These are phyloP conservation scores for Psammodynastes pulverulentus DNA, from an alignment of 2,113 vertebrate genomes.

Conservation along the genomic window DNA sequence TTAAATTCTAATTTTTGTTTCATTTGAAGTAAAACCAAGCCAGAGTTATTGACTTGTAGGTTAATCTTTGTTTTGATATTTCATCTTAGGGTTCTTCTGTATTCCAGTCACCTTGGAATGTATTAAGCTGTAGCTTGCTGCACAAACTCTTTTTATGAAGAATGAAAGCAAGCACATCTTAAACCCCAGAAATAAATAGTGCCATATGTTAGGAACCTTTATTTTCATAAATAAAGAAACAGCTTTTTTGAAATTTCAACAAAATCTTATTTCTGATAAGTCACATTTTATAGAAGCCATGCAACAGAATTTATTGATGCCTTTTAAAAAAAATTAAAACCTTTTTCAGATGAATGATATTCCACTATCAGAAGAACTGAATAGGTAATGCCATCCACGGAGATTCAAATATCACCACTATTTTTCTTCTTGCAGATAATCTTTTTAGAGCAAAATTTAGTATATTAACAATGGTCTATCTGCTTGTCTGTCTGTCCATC, in stretches of 20 bases:
- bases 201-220: neutral
- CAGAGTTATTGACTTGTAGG: neutral
- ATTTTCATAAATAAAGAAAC: neutral
- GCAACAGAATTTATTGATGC: neutral
- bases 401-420: neutral
- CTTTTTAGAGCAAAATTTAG: neutral
- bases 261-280: neutral
- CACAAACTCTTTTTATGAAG: neutral
- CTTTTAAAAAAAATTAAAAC: neutral
- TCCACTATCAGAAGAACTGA: neutral
- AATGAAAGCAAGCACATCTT: neutral
- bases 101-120: slow-evolving; percentile 1
- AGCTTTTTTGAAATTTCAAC: neutral
- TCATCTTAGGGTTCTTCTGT: neutral
- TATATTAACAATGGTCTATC: too few species aligned
- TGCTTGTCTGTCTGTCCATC: neutral
- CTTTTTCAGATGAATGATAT: neutral
- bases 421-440: slow-evolving; percentile 8
- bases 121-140: neutral
- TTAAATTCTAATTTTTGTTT: neutral
- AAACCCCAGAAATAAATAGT: neutral
- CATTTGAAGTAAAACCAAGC: neutral
- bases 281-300: neutral
- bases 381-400: neutral
- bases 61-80: neutral